These are phyloP conservation scores for Cossypha heuglini DNA, from an alignment of 2,797 vertebrate species.

Conservation along the genomic window DNA sequence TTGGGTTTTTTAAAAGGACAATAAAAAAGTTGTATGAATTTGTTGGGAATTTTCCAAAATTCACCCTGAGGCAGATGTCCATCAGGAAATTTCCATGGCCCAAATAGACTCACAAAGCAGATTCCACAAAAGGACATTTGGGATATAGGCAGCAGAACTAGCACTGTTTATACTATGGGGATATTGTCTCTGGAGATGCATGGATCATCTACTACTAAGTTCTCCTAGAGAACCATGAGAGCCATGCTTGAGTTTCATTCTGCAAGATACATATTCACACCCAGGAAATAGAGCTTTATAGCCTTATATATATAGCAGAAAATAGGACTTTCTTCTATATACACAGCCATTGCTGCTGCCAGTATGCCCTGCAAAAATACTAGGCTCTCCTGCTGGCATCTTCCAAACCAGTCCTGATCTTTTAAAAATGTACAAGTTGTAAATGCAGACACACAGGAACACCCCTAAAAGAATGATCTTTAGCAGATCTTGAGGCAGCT, in stretches of 20 bases:
- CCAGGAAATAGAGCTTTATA: background rate
- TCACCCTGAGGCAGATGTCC: background rate
- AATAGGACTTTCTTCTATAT: background rate
- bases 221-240: background rate
- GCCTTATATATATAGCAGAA: too few relatives aligned
- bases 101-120: background rate
- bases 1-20: background rate
- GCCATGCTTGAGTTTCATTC: background rate
- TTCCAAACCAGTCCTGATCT: background rate
- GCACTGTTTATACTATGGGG: background rate
- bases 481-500: background rate
- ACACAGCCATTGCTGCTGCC: accelerated
- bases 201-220: background rate
- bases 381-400: background rate
- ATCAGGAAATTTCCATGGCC: background rate
- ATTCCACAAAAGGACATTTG: background rate
- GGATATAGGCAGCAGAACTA: background rate
- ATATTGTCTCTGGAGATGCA: background rate
- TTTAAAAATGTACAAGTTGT: background rate
- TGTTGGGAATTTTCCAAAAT: background rate
- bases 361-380: background rate
- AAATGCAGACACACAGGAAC: background rate
- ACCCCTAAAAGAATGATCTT: background rate
- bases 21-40: background rate
- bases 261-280: background rate